Conservation (phyloP, 1,140 invertebrate genomes). For the Leptinotarsa undecemlineata region DNA sequence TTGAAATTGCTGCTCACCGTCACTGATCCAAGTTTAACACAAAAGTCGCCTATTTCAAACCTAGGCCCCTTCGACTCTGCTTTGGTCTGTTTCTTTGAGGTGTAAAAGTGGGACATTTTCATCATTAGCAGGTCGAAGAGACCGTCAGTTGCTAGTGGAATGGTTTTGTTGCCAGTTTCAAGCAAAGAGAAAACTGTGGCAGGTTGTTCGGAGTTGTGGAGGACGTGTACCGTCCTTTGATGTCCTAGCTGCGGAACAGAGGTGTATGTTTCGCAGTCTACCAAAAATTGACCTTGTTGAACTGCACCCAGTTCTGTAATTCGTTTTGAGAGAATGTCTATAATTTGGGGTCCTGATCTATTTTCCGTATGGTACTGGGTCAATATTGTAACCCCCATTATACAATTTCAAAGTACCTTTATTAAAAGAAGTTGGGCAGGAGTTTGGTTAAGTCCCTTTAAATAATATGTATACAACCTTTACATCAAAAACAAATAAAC, state of each 20-base stretch:
- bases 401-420: not conserved
- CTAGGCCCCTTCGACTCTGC: constrained; percentile 88
- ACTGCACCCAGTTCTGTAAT: constrained; percentile 82
- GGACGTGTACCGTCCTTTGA: constrained; percentile 82
- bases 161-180: constrained; percentile 82
- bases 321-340: constrained; percentile 84
- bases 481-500: no score
- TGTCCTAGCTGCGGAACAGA: constrained; percentile 74
- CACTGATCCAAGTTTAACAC: constrained; percentile 91
- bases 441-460: no score
- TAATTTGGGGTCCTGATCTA: constrained; percentile 80
- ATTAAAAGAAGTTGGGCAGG: no score
- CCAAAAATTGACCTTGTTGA: constrained; percentile 85
- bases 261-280: constrained; percentile 93
- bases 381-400: constrained; percentile 58
- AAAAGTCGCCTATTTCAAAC: constrained; percentile 92
- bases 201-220: constrained; percentile 95
- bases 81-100: constrained; percentile 84
- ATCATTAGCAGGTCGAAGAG: constrained; percentile 90
- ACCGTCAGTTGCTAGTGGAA: constrained; percentile 86
- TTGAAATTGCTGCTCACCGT: constrained; percentile 92
- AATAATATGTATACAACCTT: no score
- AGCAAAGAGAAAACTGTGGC: constrained; percentile 91
- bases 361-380: constrained; percentile 87
- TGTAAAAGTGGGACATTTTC: constrained; percentile 85